A percentile compares a stretch with the other conserved stretches of the same genome.
Evolutionary conservation across 2,888 invertebrate genomes (phyloP).

Genomic region (Hesperia comma): DNA sequence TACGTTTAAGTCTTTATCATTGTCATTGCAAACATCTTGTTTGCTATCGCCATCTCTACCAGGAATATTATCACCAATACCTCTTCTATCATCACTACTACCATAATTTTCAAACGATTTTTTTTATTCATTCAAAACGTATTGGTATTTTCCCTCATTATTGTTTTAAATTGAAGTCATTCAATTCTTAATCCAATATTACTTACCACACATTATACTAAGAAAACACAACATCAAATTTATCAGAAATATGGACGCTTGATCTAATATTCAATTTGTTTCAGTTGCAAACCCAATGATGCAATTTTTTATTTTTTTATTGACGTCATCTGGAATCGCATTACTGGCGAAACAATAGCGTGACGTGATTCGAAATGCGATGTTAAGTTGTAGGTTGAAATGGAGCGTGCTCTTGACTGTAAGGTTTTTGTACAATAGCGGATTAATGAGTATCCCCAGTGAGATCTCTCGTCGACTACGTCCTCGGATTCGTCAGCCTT

Average conservation of each 20-base stretch:
- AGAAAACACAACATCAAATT: too few species aligned
- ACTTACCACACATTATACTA: too few species aligned
- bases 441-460: too few species aligned
- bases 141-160: too few species aligned
- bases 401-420: neutral
- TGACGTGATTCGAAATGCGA: conserved; percentile 1
- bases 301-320: neutral
- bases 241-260: neutral
- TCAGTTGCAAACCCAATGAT: neutral
- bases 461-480: too few species aligned
- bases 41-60: neutral
- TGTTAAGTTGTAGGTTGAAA: neutral
- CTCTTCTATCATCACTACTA: neutral
- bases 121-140: too few species aligned
- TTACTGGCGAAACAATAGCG: conserved; percentile 1
- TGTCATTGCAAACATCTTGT: neutral
- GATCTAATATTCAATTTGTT: conserved; percentile 2
- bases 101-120: neutral
- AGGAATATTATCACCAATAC: neutral
- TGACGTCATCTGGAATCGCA: conserved; percentile 3
- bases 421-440: too few species aligned
- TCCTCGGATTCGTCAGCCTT: too few species aligned
- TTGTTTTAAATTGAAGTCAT: too few species aligned
- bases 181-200: too few species aligned
- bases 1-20: neutral